Evolutionary conservation across 2,797 vertebrate genomes (phyloP).

Genomic region (Brachyrhaphis roseni): DNA sequence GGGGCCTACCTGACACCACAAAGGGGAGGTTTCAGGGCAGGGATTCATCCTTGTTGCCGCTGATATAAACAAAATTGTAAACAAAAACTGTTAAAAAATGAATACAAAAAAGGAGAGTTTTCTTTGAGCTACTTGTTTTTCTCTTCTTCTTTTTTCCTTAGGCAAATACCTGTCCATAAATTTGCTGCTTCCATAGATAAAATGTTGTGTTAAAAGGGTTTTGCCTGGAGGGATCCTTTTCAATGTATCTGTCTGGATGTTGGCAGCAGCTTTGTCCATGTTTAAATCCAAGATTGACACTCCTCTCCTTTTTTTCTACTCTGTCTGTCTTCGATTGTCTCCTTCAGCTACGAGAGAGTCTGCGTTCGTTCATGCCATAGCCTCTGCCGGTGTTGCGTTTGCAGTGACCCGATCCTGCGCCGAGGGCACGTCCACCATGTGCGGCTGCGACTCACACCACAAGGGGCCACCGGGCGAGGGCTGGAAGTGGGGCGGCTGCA

Average conservation of each 20-base stretch:
- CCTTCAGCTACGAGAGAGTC: slow-evolving; percentile 93
- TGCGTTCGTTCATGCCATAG: slow-evolving; percentile 95
- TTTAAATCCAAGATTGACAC: slow-evolving; percentile 52
- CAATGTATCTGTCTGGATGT: slow-evolving; percentile 54
- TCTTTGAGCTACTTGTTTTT: slow-evolving; percentile 29
- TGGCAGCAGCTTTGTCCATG: slow-evolving; percentile 49
- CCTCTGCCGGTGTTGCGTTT: slow-evolving; percentile 94
- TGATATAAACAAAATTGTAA: not conserved
- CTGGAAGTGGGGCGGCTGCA: slow-evolving; percentile 99
- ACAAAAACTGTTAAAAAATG: slow-evolving; percentile 3
- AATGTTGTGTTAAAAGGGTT: slow-evolving; percentile 61
- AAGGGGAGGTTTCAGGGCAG: slow-evolving; percentile 72
- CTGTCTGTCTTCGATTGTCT: slow-evolving; percentile 36
- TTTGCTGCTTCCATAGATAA: slow-evolving; percentile 38
- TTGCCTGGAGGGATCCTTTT: slow-evolving; percentile 51
- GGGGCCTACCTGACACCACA: slow-evolving; percentile 74
- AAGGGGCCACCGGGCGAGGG: slow-evolving; percentile 94
- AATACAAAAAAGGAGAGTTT: not conserved
- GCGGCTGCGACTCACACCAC: slow-evolving; percentile 94
- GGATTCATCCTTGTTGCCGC: slow-evolving; percentile 31
- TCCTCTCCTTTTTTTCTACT: slow-evolving; percentile 5
- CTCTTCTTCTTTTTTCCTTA: not conserved
- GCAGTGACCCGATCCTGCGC: slow-evolving; percentile 95
- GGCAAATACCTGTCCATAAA: slow-evolving; percentile 27
- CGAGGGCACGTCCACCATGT: slow-evolving; percentile 93